phyloP scores from a whole-genome alignment of 1,140 invertebrate genomes.

The Drosophila bipectinata region DNA sequence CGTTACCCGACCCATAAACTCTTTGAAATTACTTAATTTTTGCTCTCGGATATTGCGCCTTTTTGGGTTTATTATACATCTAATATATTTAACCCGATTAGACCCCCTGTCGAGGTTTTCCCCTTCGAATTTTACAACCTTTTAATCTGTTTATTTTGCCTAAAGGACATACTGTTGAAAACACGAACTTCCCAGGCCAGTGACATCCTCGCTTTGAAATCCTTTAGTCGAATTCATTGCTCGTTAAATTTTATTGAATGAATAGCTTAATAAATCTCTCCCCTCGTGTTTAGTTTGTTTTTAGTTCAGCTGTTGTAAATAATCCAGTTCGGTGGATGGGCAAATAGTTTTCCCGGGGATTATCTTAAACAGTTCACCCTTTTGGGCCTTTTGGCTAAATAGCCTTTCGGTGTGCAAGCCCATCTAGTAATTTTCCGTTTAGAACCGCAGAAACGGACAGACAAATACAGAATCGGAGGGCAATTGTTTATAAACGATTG shows the following conservation, averaged over 20 bases:
- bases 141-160: slow-evolving; percentile 21
- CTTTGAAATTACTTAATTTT: slow-evolving; percentile 1
- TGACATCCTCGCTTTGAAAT: slow-evolving; percentile 8
- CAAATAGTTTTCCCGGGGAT: slow-evolving; percentile 33
- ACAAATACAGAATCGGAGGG: slow-evolving; percentile 10
- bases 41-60: not conserved
- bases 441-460: slow-evolving; percentile 7
- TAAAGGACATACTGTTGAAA: not conserved
- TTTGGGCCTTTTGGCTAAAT: not conserved
- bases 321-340: slow-evolving; percentile 9
- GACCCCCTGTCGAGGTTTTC: too few species aligned
- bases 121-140: not conserved
- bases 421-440: slow-evolving; percentile 25
- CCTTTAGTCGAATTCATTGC: slow-evolving; percentile 2
- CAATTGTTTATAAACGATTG: slow-evolving; percentile 57
- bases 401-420: too few species aligned
- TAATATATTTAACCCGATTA: not conserved
- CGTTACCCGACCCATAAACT: not conserved
- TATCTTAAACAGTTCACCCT: slow-evolving; percentile 32
- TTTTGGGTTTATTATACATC: not conserved
- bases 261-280: slow-evolving; percentile 38
- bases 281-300: not conserved
- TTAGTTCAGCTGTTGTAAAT: slow-evolving; percentile 24
- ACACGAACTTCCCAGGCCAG: slow-evolving; percentile 5
- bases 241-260: slow-evolving; percentile 36